Conservation (phyloP, 2,888 invertebrate genomes). For the Strigamia transsilvanica region DNA sequence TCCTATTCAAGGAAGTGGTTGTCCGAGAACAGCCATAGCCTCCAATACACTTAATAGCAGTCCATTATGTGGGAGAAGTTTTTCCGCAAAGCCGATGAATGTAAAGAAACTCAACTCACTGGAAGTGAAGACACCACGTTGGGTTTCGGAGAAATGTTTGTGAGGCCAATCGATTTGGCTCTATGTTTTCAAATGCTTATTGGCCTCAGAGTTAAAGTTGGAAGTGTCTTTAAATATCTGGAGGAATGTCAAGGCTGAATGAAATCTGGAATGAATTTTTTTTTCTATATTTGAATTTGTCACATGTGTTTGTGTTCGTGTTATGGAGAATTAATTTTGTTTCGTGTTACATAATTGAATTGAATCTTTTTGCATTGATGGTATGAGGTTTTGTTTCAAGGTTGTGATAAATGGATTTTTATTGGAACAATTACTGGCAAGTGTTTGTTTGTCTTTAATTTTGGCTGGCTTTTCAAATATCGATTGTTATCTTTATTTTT, state of each 20-base stretch:
- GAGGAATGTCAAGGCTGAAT: not conserved
- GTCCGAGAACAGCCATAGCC: too few species aligned
- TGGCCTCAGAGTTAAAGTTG: not conserved
- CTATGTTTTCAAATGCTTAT: not conserved
- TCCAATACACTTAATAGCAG: too few species aligned
- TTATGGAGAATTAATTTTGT: too few species aligned
- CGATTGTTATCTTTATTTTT: not conserved
- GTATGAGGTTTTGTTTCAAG: not conserved
- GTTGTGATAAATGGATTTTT: not conserved
- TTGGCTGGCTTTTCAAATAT: not conserved
- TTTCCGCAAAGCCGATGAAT: too few species aligned
- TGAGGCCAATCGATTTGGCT: too few species aligned
- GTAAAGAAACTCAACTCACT: too few species aligned
- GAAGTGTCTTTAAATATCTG: not conserved
- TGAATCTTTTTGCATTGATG: not conserved
- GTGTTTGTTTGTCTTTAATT: constrained; percentile 2
- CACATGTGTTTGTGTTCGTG: not conserved
- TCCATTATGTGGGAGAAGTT: too few species aligned
- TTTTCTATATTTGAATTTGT: not conserved
- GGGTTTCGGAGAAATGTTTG: not conserved
- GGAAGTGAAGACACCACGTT: too few species aligned
- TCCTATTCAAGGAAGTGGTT: too few species aligned
- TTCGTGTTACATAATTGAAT: too few species aligned
- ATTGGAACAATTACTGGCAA: not conserved
- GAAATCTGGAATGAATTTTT: not conserved